Percentiles rank a stretch among this genome's conserved stretches.
These are phyloP conservation scores for Chironomus riparius DNA, from an alignment of 2,888 invertebrate species.

Conservation along the genomic window DNA sequence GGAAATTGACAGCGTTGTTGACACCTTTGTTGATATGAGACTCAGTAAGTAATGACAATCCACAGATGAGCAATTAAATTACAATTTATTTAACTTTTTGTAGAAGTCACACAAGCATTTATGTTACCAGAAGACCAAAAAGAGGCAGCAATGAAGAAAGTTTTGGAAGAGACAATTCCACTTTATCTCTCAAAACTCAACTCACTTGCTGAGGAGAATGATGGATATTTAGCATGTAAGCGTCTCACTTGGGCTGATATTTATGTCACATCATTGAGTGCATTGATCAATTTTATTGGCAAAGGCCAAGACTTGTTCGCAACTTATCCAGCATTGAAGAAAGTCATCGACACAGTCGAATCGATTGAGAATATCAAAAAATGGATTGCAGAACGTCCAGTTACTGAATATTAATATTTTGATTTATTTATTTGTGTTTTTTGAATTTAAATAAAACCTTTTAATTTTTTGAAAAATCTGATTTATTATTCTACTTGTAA, in stretches of 20 bases:
- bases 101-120: slow-evolving; percentile 37
- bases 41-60: slow-evolving; percentile 42
- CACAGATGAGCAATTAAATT: too few species aligned
- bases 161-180: slow-evolving; percentile 49
- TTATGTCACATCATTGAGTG: slow-evolving; percentile 46
- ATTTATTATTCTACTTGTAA: too few species aligned
- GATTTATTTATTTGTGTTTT: too few species aligned
- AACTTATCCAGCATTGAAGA: slow-evolving; percentile 49
- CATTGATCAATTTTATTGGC: slow-evolving; percentile 44
- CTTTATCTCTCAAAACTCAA: slow-evolving; percentile 52
- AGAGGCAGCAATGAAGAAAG: slow-evolving; percentile 44
- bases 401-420: slow-evolving; percentile 43
- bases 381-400: slow-evolving; percentile 56
- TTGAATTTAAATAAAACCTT: too few species aligned
- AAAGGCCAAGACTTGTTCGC: slow-evolving; percentile 41
- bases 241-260: slow-evolving; percentile 58
- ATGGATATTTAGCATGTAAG: slow-evolving; percentile 49
- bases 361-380: slow-evolving; percentile 50
- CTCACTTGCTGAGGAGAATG: slow-evolving; percentile 49
- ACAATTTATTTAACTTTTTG: too few species aligned
- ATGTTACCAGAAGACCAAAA: slow-evolving; percentile 45
- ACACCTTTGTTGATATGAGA: slow-evolving; percentile 46
- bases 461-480: too few species aligned
- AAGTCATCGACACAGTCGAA: slow-evolving; percentile 48
- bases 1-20: slow-evolving; percentile 46